These are phyloP conservation scores for Mastomys coucha DNA, from an alignment of 2,113 vertebrate genomes.

Conservation along the genomic window DNA sequence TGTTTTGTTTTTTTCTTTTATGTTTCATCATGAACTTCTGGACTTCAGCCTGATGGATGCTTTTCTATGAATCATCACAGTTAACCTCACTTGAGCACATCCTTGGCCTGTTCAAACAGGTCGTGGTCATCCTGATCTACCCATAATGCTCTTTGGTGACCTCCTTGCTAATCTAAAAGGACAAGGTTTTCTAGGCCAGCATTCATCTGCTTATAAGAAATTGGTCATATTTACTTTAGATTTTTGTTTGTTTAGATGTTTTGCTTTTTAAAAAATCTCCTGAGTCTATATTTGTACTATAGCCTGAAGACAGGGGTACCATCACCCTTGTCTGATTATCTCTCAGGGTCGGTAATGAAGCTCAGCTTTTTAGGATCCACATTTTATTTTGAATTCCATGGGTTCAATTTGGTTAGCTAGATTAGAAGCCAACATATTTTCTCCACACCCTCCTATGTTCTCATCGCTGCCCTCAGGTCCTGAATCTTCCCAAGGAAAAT, in stretches of 20 bases:
- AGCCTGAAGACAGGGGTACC: neutral
- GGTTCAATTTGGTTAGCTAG: neutral
- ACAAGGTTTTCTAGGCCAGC: neutral
- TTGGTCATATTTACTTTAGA: neutral
- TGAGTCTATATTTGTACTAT: neutral
- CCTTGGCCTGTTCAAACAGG: neutral
- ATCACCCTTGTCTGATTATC: neutral
- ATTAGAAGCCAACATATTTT: conserved; percentile 1
- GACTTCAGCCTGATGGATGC: neutral
- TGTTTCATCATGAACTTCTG: neutral
- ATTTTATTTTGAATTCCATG: neutral
- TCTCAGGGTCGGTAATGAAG: neutral
- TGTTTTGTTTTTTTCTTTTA: neutral
- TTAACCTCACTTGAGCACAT: neutral
- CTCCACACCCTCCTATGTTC: neutral
- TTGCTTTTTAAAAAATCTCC: neutral
- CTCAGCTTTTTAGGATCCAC: neutral
- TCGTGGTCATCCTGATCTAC: neutral
- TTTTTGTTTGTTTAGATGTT: neutral
- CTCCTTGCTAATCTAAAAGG: neutral
- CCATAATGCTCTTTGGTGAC: neutral
- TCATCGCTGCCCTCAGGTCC: neutral
- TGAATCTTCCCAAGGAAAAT: neutral
- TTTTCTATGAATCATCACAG: neutral
- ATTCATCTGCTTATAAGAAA: neutral